Evolutionary conservation across 2,797 vertebrate species (phyloP), one percentile per base, ranked within the genome.

Genomic region (Amazona ochrocephala): DNA sequence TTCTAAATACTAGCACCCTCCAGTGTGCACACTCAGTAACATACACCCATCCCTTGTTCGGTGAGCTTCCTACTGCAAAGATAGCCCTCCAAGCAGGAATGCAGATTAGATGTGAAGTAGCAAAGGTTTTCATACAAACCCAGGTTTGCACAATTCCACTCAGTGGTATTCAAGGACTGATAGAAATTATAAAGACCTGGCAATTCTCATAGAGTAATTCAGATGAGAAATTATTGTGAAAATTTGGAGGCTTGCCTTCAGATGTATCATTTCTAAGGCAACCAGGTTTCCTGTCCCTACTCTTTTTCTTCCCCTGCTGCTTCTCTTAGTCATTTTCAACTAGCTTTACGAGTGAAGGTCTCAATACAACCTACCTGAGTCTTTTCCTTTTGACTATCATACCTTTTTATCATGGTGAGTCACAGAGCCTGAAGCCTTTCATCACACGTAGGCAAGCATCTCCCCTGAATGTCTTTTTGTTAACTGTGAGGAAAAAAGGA

Each of bases 1-100:
- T 66, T 94, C 95, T 95, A 97, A 96, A 93, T 94, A 5, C 80
- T 50, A 94, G 93, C 91, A 95, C 95, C 94, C 93, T 95, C 95
- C 94, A 91, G 92, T 56, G 95, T 90, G 95, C 76, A 58, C 89
- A 71, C 67, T 87, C 94, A 81, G 92, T 2, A 94, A 89, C 67
- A 79, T 23, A 58, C 88, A 64, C 17, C 42, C 65, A 65, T 32
- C 48, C 64, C 44, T n/a, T 2, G 34, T 6, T 68, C 42, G 8
- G 29, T 3, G 29, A 56, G 27, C 42, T 53, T 64, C 54, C 87
- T 24, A 8, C 27, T 1, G 2, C 48, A 41, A 17, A 45, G 62
- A 53, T n/a, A 50, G 13, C 41, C 24, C 58, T 29, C 41, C 0
- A 1, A 51, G 32, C 17, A 58, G 14, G 17, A 58, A 34, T 1